Evolutionary conservation across 2,888 invertebrate genomes (phyloP).

Genomic region (Macropis europaea): DNA sequence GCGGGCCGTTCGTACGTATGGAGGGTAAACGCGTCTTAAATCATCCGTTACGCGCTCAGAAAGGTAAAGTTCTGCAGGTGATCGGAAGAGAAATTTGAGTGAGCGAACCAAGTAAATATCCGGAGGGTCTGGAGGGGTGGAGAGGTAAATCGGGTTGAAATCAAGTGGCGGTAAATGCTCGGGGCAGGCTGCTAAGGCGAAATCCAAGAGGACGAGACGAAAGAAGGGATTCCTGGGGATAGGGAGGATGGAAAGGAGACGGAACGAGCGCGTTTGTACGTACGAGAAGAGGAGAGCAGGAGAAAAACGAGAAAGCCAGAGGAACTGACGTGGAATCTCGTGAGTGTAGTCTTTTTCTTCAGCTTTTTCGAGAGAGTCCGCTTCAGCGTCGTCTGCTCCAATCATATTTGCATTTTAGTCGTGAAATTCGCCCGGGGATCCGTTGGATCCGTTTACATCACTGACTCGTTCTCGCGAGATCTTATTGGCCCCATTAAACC

Average conservation of each 20-base stretch:
- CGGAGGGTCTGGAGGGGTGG: conserved; percentile 61
- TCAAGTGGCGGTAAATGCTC: conserved; percentile 74
- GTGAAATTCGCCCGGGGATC: conserved; percentile 64
- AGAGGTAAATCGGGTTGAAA: conserved; percentile 72
- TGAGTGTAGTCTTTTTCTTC: conserved; percentile 52
- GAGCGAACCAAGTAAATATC: conserved; percentile 73
- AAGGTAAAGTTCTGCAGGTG: conserved; percentile 15
- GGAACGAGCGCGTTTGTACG: conserved; percentile 10
- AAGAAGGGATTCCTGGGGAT: conserved; percentile 27
- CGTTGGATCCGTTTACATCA: conserved; percentile 64
- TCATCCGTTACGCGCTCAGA: not conserved
- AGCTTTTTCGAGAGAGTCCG: conserved; percentile 47
- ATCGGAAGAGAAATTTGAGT: conserved; percentile 63
- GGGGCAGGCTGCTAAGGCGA: conserved; percentile 57
- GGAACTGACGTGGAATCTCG: conserved; percentile 44
- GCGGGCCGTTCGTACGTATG: not conserved
- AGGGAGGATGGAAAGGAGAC: conserved; percentile 22
- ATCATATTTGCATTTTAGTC: conserved; percentile 71
- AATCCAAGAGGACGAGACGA: conserved; percentile 46
- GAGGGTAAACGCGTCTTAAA: not conserved
- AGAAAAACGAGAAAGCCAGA: conserved; percentile 24
- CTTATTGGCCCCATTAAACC: conserved; percentile 60
- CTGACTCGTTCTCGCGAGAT: conserved; percentile 47
- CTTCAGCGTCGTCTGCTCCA: conserved; percentile 57
- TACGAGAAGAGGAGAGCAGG: conserved; percentile 14